Base-by-base conservation (phyloP, 2,888 invertebrate species). In the Macrophya alboannulata region DNA sequence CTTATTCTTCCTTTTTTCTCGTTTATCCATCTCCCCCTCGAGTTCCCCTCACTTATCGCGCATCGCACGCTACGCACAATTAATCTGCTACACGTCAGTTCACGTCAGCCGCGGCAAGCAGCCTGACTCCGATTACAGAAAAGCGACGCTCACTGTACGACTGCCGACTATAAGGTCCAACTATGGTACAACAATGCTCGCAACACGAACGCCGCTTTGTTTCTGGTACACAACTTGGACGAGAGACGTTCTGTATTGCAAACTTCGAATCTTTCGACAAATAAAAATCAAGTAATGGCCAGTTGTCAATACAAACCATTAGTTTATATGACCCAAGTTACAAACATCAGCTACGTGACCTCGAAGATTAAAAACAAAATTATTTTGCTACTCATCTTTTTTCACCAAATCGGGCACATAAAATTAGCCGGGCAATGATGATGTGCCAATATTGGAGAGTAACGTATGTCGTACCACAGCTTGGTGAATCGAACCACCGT, bases 1-100 rank as follows among this genome's bases (percentile, higher is more conserved):
- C 88, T 85, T 86, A 82, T 81, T 85, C 77, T 84, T 71, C 77
- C 79, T 84, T 85, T 83, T 86, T 62, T 71, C 86, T 84, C 86
- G 85, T 81, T 86, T 48, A 31, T 84, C 85, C 72, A 74, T 79
- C 68, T 84, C 84, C 77, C 83, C 84, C 85, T 82, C 71, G 31
- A 45, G 68, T 21, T 83, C 48, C 40, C 83, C 83, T 71, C 68
- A 83, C 83, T 83, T 81, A 71, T 83, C 83, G 83, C 83, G 68
- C 83, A 83, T 83, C 83, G 65, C 83, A 71, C 68, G 83, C 83
- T 83, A 83, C 83, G 83, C 83, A 83, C 83, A 68, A 83, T 83
- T 83, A 83, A 83, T 83, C 83, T 83, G 83, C 83, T 48, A 65
- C 68, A 83, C 83, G 83, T 83, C 83, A 83, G 68, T 83, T 83